Conservation (phyloP, 1,140 invertebrate species). For the Diuraphis noxia region DNA sequence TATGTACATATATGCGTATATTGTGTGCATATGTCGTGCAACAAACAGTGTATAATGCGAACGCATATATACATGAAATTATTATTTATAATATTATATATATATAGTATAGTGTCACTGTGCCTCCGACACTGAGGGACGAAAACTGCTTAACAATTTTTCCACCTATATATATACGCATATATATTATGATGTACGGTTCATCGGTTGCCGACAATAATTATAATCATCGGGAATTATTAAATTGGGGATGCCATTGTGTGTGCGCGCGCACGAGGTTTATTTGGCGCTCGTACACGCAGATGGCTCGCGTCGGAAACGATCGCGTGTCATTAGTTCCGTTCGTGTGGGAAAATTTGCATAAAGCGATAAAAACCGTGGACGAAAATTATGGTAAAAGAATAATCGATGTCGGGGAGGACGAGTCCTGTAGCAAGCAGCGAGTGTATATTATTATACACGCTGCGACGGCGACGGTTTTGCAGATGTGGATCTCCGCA, state of each 20-base stretch:
- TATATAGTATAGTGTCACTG: not conserved
- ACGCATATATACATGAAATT: not conserved
- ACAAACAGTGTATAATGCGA: not conserved
- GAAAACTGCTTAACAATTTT: not conserved
- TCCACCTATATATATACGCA: not conserved
- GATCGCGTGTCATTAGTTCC: constrained; percentile 33
- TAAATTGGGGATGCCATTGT: not conserved
- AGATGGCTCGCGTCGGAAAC: constrained; percentile 17
- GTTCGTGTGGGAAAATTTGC: constrained; percentile 27
- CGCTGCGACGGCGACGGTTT: no score
- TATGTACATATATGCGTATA: not conserved
- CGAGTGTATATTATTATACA: no score
- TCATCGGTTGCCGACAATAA: constrained; percentile 38
- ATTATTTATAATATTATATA: not conserved
- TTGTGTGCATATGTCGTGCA: not conserved
- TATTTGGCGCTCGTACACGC: not conserved
- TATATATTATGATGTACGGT: not conserved
- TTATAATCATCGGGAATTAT: constrained; percentile 28
- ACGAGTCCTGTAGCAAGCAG: not conserved
- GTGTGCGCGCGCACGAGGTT: not conserved
- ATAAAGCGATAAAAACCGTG: constrained; percentile 32
- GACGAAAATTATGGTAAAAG: not conserved
- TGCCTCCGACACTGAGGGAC: not conserved
- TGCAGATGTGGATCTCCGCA: no score
- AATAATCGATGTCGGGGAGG: not conserved